Evolutionary conservation across 2,888 invertebrate species (phyloP).

Genomic region (Agonopterix subpropinquella): DNA sequence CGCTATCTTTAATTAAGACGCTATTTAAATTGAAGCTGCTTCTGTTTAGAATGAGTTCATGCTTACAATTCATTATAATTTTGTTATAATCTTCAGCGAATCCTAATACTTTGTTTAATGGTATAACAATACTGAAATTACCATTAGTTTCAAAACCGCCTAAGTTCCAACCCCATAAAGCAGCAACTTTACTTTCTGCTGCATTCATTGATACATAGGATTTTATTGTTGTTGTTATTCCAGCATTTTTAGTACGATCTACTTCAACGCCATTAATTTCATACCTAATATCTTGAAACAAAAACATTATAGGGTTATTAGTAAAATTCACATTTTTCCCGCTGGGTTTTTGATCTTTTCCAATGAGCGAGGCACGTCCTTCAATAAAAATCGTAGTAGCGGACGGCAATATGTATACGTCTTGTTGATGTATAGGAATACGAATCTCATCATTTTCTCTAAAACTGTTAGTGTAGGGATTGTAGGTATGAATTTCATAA

Average conservation of each 20-base stretch:
- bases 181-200: neutral
- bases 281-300: conserved; percentile 36
- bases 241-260: conserved; percentile 20
- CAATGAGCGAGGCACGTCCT: conserved; percentile 8
- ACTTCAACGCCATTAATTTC: conserved; percentile 35
- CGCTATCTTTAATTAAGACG: neutral
- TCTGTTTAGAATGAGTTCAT: conserved; percentile 36
- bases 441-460: conserved; percentile 21
- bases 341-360: conserved; percentile 1
- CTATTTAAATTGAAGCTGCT: conserved; percentile 23
- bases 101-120: neutral
- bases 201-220: conserved; percentile 23
- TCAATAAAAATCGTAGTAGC: conserved; percentile 24
- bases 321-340: conserved; percentile 4
- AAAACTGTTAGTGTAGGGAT: conserved; percentile 22
- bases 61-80: conserved; percentile 38
- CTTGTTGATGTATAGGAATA: conserved; percentile 26
- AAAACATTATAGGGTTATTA: conserved; percentile 24
- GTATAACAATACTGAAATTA: neutral
- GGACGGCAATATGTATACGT: conserved; percentile 24
- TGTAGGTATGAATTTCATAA: neutral
- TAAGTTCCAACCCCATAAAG: neutral
- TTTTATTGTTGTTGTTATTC: conserved; percentile 32
- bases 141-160: neutral
- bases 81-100: conserved; percentile 28